phyloP scores from a whole-genome alignment of 2,113 vertebrate genomes.

The Pogona vitticeps region DNA sequence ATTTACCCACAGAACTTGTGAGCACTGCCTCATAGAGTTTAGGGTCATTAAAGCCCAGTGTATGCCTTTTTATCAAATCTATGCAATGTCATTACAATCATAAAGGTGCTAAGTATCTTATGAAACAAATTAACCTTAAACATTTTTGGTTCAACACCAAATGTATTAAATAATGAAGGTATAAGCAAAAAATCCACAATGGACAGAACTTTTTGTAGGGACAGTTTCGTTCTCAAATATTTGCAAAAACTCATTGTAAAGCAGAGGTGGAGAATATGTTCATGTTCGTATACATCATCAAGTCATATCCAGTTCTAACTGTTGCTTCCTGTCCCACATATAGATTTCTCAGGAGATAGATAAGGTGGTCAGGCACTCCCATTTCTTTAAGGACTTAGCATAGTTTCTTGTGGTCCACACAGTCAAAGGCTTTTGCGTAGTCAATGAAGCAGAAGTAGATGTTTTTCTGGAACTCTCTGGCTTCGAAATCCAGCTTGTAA shows the following conservation, averaged over 20 bases:
- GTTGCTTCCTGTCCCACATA: too few relatives aligned
- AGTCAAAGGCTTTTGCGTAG: too few relatives aligned
- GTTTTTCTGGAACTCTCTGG: too few relatives aligned
- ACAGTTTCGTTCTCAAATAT: background rate
- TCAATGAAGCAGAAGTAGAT: too few relatives aligned
- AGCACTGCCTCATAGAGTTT: background rate
- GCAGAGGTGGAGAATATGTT: too few relatives aligned
- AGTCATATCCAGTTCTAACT: too few relatives aligned
- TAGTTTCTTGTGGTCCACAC: too few relatives aligned
- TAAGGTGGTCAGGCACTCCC: too few relatives aligned
- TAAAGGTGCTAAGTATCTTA: background rate
- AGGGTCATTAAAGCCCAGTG: background rate
- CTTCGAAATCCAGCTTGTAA: too few relatives aligned
- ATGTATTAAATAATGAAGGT: background rate
- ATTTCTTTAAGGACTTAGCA: too few relatives aligned
- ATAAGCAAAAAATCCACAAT: background rate
- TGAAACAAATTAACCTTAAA: background rate
- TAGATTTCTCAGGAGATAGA: too few relatives aligned
- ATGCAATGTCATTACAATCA: background rate
- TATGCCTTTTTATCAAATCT: background rate
- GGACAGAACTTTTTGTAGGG: background rate
- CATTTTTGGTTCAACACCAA: background rate
- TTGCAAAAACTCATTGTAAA: background rate
- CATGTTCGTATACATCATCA: too few relatives aligned
- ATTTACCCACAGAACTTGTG: background rate